A percentile compares a stretch with the other conserved stretches of the same genome.
phyloP scores from a whole-genome alignment of 2,888 invertebrate species.

The Trisateles emortualis region DNA sequence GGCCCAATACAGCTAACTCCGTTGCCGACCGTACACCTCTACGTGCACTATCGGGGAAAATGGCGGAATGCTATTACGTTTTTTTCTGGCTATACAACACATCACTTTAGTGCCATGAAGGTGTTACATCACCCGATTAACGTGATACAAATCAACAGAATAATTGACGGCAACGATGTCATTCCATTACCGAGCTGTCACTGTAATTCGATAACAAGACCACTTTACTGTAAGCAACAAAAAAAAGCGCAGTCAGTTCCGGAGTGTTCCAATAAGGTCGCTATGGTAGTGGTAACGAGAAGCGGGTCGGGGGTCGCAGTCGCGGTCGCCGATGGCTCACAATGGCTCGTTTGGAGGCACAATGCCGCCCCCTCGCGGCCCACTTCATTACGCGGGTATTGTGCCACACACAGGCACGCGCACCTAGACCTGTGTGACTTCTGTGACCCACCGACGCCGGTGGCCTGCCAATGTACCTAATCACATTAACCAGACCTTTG shows the following conservation, averaged over 20 bases:
- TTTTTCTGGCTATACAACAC: too few relatives aligned
- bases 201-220: conserved; percentile 50
- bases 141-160: conserved; percentile 23
- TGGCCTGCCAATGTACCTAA: conserved; percentile 63
- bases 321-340: conserved; percentile 69
- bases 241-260: conserved; percentile 45
- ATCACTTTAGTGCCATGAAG: too few relatives aligned
- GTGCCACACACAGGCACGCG: conserved; percentile 67
- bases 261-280: conserved; percentile 50
- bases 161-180: conserved; percentile 19
- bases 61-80: too few relatives aligned
- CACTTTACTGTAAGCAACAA: conserved; percentile 29
- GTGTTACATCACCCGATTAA: background rate
- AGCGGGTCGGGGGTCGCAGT: conserved; percentile 75
- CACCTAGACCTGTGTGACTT: conserved; percentile 62
- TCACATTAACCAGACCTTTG: conserved; percentile 57
- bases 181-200: conserved; percentile 26
- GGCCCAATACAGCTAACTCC: too few relatives aligned
- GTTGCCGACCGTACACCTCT: too few relatives aligned
- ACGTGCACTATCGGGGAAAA: too few relatives aligned
- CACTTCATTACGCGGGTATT: conserved; percentile 87
- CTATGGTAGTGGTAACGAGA: conserved; percentile 65
- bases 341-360: conserved; percentile 82
- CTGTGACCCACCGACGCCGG: conserved; percentile 72
- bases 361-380: conserved; percentile 83